phyloP scores from a whole-genome alignment of 2,888 invertebrate genomes.

The Nyleta sp. region DNA sequence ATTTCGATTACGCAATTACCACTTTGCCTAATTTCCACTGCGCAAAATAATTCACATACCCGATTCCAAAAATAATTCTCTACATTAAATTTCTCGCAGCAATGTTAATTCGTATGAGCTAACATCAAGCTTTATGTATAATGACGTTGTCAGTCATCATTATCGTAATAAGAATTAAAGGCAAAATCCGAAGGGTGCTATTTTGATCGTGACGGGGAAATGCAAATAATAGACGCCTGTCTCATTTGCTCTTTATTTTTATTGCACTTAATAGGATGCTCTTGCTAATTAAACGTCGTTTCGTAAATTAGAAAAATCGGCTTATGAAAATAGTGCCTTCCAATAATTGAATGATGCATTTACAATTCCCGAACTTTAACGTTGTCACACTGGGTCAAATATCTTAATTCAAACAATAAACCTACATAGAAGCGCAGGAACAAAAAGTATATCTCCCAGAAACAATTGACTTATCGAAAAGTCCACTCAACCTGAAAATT shows the following conservation, averaged over 20 bases:
- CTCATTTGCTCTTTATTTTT: slow-evolving; percentile 12
- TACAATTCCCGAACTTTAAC: too few relatives aligned
- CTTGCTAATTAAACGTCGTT: slow-evolving; percentile 16
- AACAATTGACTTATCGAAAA: background rate
- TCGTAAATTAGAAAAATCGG: background rate
- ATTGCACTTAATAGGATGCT: background rate
- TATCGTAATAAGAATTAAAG: slow-evolving; percentile 41
- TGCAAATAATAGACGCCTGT: slow-evolving; percentile 10
- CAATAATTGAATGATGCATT: too few relatives aligned
- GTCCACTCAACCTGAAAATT: background rate
- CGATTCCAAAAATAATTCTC: slow-evolving; percentile 20
- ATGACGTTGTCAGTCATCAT: slow-evolving; percentile 50
- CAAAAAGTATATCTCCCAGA: too few relatives aligned
- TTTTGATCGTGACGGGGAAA: slow-evolving; percentile 13
- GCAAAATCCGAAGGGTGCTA: slow-evolving; percentile 25
- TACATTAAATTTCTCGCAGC: background rate
- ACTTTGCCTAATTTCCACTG: background rate
- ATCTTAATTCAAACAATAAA: too few relatives aligned
- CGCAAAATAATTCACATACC: slow-evolving; percentile 9
- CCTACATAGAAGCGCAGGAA: too few relatives aligned
- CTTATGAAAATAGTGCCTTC: too few relatives aligned
- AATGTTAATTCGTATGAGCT: slow-evolving; percentile 25
- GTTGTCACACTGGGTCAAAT: too few relatives aligned
- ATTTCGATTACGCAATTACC: background rate
- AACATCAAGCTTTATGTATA: slow-evolving; percentile 26